Evolutionary conservation across 30 jellyfish, hydroid and myxozoan genomes (phyloP).

Genomic region (Nemopilema nomurai): DNA sequence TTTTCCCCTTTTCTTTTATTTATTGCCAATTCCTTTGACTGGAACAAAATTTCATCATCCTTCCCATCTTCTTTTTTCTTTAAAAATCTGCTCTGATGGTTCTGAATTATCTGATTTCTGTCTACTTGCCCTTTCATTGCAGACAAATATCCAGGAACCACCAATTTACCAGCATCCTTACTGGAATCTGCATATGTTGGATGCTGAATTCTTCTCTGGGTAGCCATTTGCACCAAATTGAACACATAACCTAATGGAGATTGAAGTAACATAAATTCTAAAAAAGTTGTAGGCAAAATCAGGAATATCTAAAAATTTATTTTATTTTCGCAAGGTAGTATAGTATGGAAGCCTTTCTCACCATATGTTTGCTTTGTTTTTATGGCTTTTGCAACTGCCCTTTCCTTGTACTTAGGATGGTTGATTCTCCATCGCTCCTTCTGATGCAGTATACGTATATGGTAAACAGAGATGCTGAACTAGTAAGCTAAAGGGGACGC

Average conservation of each 20-base stretch:
- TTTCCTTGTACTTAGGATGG: slow-evolving; percentile 20
- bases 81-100: slow-evolving; percentile 10
- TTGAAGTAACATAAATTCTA: background rate
- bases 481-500: background rate
- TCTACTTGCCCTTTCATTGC: slow-evolving; percentile 5
- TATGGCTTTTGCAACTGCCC: slow-evolving; percentile 28
- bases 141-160: slow-evolving; percentile 4
- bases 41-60: background rate
- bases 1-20: slow-evolving; percentile 1
- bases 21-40: background rate
- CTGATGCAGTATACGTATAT: background rate
- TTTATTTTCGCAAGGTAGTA: background rate
- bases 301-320: background rate
- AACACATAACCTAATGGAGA: slow-evolving; percentile 7
- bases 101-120: background rate
- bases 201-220: slow-evolving; percentile 1
- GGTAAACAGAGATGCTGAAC: background rate
- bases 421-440: slow-evolving; percentile 26
- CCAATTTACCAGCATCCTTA: background rate
- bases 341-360: background rate
- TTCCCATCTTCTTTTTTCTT: background rate
- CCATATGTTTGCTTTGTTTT: slow-evolving; percentile 30
- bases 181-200: slow-evolving; percentile 9
- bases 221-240: slow-evolving; percentile 7
- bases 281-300: background rate